phyloP scores from a whole-genome alignment of 2,888 invertebrate species.

The Celastrina argiolus region DNA sequence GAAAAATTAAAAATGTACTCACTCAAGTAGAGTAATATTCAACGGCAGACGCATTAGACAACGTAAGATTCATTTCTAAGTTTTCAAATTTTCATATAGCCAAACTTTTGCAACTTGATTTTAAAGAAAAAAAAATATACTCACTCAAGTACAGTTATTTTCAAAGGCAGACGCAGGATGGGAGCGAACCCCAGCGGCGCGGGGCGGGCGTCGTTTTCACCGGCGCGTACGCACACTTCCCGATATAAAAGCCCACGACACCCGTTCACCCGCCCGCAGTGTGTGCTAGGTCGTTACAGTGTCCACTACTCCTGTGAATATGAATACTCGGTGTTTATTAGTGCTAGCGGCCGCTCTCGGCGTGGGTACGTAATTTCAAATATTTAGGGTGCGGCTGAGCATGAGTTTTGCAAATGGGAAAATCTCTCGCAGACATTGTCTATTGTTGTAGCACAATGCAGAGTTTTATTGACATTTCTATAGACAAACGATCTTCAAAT shows the following conservation, averaged over 20 bases:
- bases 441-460: neutral
- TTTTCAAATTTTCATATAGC: too few relatives aligned
- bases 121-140: too few relatives aligned
- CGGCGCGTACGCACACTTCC: slow-evolving; percentile 58
- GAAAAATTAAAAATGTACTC: too few relatives aligned
- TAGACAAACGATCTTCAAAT: too few relatives aligned
- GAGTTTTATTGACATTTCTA: too few relatives aligned
- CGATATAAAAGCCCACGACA: slow-evolving; percentile 72
- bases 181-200: slow-evolving; percentile 37
- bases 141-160: slow-evolving; percentile 1
- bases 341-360: slow-evolving; percentile 82
- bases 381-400: slow-evolving; percentile 61
- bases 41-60: too few relatives aligned
- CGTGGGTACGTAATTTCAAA: slow-evolving; percentile 81
- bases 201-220: slow-evolving; percentile 60
- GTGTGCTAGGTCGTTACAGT: slow-evolving; percentile 75
- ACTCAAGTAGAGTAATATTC: neutral
- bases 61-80: too few relatives aligned
- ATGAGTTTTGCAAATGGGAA: neutral
- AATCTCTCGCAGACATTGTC: neutral
- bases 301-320: slow-evolving; percentile 68
- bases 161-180: slow-evolving; percentile 20
- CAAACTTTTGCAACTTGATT: too few relatives aligned
- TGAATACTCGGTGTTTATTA: slow-evolving; percentile 77
- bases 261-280: slow-evolving; percentile 78